These are phyloP conservation scores for Bucorvus abyssinicus DNA, from an alignment of 2,797 vertebrate species.

Conservation along the genomic window DNA sequence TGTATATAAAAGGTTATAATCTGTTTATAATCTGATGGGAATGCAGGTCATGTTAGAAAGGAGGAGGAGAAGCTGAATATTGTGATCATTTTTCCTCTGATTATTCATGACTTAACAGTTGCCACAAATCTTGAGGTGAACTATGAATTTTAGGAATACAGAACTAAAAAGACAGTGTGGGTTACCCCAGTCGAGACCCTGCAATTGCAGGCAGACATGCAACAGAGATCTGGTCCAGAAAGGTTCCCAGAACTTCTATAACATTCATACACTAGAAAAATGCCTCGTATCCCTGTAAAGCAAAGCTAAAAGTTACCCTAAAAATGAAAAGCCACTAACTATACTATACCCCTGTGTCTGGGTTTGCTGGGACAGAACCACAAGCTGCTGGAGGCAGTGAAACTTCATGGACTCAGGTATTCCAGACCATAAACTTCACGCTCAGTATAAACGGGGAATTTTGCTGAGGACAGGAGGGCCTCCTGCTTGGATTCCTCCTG, in stretches of 20 bases:
- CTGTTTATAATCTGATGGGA: neutral
- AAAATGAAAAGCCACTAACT: neutral
- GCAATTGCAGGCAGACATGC: neutral
- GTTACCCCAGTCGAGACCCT: neutral
- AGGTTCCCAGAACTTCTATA: neutral
- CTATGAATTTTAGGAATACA: neutral
- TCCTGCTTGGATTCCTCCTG: too few relatives aligned
- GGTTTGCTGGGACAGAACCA: too few relatives aligned
- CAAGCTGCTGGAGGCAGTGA: too few relatives aligned
- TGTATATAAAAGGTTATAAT: neutral
- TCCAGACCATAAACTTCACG: too few relatives aligned
- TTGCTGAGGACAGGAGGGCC: too few relatives aligned
- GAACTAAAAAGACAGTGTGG: neutral
- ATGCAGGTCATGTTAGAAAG: neutral
- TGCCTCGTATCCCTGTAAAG: neutral
- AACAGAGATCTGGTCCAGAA: neutral
- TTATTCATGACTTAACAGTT: neutral
- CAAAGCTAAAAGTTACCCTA: neutral
- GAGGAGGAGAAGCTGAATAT: neutral
- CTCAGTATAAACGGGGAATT: too few relatives aligned
- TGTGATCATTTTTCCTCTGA: neutral
- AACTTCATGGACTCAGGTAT: too few relatives aligned
- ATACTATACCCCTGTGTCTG: neutral
- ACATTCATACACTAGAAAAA: neutral
- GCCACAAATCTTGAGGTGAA: neutral